Conservation (phyloP, 1,140 invertebrate species). For the Habropoda laboriosa region DNA sequence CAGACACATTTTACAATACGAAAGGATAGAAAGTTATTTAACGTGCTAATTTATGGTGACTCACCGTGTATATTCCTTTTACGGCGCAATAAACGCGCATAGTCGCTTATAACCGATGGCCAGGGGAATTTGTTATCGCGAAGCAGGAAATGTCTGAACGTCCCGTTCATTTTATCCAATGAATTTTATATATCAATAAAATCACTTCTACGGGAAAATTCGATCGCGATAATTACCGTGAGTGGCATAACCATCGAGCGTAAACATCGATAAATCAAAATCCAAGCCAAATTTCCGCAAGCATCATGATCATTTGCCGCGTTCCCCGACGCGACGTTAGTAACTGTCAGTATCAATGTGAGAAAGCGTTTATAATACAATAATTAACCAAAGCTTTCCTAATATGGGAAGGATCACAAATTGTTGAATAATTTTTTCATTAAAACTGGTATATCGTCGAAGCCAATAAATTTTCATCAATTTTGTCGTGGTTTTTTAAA, state of each 20-base stretch:
- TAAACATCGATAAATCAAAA: not conserved
- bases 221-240: not conserved
- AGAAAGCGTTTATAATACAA: too few species aligned
- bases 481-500: too few species aligned
- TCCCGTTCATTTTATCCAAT: not conserved
- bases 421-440: too few species aligned
- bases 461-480: too few species aligned
- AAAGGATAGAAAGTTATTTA: not conserved
- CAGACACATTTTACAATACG: not conserved
- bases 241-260: not conserved
- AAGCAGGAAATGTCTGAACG: not conserved
- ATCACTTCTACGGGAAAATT: not conserved
- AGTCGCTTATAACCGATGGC: not conserved
- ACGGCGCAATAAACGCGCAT: not conserved
- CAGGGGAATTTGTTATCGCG: too few species aligned
- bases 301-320: too few species aligned
- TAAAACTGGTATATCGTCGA: too few species aligned
- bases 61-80: not conserved
- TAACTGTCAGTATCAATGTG: too few species aligned
- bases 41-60: constrained; percentile 1
- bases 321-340: too few species aligned
- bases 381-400: too few species aligned
- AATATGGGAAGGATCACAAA: too few species aligned
- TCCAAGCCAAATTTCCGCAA: not conserved
- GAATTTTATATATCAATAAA: not conserved